These are phyloP conservation scores for Oophaga pumilio DNA, from an alignment of 2,113 vertebrate species.

Conservation along the genomic window DNA sequence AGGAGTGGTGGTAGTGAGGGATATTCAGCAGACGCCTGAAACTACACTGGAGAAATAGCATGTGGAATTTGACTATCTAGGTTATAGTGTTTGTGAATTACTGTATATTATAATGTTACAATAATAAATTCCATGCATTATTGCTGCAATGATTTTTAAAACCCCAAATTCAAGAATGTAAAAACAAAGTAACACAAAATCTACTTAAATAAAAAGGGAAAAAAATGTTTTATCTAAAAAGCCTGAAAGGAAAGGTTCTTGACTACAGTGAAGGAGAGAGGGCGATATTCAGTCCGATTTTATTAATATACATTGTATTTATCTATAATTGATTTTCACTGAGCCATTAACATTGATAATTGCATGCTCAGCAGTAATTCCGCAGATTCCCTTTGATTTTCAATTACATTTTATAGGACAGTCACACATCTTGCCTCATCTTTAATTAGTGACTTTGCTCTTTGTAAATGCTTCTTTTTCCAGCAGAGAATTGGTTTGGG, in stretches of 20 bases:
- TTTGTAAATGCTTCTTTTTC: slow-evolving; percentile 8
- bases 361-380: slow-evolving; percentile 53
- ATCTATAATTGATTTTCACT: slow-evolving; percentile 59
- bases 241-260: not conserved
- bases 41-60: too few species aligned
- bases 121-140: not conserved
- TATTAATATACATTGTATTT: slow-evolving; percentile 53
- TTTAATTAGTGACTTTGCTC: slow-evolving; percentile 54
- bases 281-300: slow-evolving; percentile 22
- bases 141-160: not conserved
- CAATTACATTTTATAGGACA: slow-evolving; percentile 57
- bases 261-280: slow-evolving; percentile 28
- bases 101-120: not conserved
- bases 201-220: not conserved
- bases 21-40: too few species aligned
- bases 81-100: not conserved
- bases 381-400: slow-evolving; percentile 54
- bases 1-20: too few species aligned
- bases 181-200: not conserved
- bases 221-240: not conserved
- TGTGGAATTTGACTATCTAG: not conserved
- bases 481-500: slow-evolving; percentile 1
- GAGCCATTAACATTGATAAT: slow-evolving; percentile 58
- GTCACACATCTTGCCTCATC: slow-evolving; percentile 49
- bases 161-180: not conserved